Percentiles rank a stretch among this genome's conserved stretches.
phyloP scores from a whole-genome alignment of 2,113 vertebrate species.

The Dasypus novemcinctus region DNA sequence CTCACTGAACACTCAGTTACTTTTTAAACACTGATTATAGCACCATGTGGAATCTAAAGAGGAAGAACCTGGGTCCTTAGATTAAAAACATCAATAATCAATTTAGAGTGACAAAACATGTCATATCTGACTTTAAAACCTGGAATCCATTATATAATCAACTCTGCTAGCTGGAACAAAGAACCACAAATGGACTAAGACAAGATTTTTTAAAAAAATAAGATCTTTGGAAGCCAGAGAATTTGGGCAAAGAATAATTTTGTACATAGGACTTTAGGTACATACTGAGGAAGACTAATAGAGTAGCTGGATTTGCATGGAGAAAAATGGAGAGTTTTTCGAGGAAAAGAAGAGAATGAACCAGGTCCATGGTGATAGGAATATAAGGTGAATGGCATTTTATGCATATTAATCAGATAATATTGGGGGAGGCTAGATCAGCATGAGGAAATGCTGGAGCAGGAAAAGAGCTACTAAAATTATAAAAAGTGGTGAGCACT shows the following conservation, averaged over 20 bases:
- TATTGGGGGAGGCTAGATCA: not conserved
- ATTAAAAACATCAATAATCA: constrained; percentile 14
- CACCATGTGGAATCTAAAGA: not conserved
- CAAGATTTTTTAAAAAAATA: not conserved
- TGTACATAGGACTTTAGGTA: not conserved
- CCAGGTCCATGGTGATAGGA: not conserved
- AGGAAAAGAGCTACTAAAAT: not conserved
- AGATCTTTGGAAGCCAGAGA: not conserved
- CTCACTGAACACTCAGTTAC: not conserved
- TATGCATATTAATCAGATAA: not conserved
- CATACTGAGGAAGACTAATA: not conserved
- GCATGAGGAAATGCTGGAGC: not conserved
- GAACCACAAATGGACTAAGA: not conserved
- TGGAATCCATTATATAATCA: not conserved
- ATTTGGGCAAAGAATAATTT: not conserved
- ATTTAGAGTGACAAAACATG: not conserved
- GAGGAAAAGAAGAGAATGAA: not conserved
- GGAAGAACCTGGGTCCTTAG: not conserved
- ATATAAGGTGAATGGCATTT: not conserved
- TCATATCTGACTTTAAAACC: not conserved
- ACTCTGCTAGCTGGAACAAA: not conserved
- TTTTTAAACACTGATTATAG: not conserved
- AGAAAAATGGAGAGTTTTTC: not conserved
- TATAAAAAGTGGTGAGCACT: not conserved
- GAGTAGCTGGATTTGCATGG: not conserved